These are phyloP conservation scores for Alauda arvensis DNA, from an alignment of 2,797 vertebrate species.

Conservation along the genomic window DNA sequence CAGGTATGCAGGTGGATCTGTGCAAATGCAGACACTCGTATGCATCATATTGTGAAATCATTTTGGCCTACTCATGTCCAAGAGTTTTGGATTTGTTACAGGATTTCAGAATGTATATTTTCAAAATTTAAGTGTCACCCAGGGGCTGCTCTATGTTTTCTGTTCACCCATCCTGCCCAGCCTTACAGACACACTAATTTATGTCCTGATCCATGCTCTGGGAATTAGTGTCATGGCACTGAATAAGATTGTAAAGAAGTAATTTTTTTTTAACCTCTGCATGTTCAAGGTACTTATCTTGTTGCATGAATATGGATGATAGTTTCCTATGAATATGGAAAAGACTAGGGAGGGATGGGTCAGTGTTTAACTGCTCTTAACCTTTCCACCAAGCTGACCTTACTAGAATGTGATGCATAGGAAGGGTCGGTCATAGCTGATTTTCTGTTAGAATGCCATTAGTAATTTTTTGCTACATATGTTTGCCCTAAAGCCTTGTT, in stretches of 20 bases:
- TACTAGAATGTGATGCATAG: slow-evolving; percentile 32
- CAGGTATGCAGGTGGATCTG: not conserved
- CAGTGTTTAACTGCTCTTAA: slow-evolving; percentile 66
- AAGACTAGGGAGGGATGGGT: slow-evolving; percentile 50
- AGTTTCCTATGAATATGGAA: slow-evolving; percentile 67
- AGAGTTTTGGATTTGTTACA: not conserved
- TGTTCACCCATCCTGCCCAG: not conserved
- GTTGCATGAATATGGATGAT: slow-evolving; percentile 74
- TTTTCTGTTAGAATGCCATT: slow-evolving; percentile 63
- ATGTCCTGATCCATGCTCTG: slow-evolving; percentile 41
- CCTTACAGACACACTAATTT: slow-evolving; percentile 13
- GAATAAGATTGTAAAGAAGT: slow-evolving; percentile 35
- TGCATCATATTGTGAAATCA: not conserved
- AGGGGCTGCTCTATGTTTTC: not conserved
- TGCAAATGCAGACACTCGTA: not conserved
- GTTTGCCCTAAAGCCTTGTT: slow-evolving; percentile 67
- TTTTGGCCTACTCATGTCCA: not conserved
- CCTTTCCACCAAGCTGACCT: slow-evolving; percentile 58
- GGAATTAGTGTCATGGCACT: slow-evolving; percentile 49
- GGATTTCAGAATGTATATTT: not conserved
- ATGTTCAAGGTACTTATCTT: slow-evolving; percentile 57
- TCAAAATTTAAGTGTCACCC: not conserved
- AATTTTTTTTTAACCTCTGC: slow-evolving; percentile 18
- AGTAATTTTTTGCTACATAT: slow-evolving; percentile 66
- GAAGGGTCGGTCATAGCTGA: slow-evolving; percentile 49